Base-by-base conservation (phyloP, 2,888 invertebrate genomes). In the Eupeodes latifasciatus region DNA sequence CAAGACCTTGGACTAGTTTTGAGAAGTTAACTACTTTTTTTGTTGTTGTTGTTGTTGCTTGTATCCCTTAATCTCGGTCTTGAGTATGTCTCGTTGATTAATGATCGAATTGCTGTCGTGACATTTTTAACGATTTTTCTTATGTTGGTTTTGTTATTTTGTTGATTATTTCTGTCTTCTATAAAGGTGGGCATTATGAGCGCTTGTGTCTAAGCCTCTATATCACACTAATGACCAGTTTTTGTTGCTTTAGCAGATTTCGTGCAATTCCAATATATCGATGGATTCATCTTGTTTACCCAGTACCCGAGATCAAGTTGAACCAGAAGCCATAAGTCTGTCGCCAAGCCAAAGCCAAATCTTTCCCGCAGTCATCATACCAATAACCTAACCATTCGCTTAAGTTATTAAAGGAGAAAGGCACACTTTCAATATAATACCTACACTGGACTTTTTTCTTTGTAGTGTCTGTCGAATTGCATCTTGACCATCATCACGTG, bases 261-360 rank as follows among this genome's bases (percentile, higher is more conserved):
- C 47, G 5, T 80, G 4, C 59, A 7, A 44, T 27, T 64, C 55
- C 49, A 44, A 74, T 40, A 40, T 27, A 27, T 79, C 57, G 51
- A 40, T 62, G 61, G 77, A 81, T 81, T 78, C 81, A 85, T 79
- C 92, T 92, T 89, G 92, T 91, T 92, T 92, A 91, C 91, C 92
- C 90, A 92, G 91, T 92, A 92, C 91, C 92, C 92, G 92, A 92
- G 92, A 92, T 92, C 92, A 92, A 91, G 91, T 91, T 92, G 91
- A 92, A 91, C 91, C 79, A 79, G 77, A n/a, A 78, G 71, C 72
- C 34, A 59, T 53, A 69, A n/a, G 12, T 36, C 36, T 27, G 27
- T 27, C 27, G 3, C 27, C 27, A 27, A 27, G 1, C 27, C 27
- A 27, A 5, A 62, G 36, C 7, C 27, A 4, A 36, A n/a, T 36